phyloP scores from a whole-genome alignment of 1,140 invertebrate genomes.

The Zelostemma sp. region DNA sequence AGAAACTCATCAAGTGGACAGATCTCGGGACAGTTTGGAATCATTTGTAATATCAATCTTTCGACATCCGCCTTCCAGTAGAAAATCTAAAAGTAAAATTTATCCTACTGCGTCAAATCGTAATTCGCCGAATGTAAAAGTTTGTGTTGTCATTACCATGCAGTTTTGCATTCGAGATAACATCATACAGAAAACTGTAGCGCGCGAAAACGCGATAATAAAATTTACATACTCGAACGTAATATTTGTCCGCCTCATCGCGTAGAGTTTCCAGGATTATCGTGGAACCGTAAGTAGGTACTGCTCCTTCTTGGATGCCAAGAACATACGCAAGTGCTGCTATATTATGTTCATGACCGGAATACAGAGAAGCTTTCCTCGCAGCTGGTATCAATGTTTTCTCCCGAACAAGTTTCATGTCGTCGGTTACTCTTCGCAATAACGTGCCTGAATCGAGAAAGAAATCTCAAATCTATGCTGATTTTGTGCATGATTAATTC shows the following conservation, averaged over 20 bases:
- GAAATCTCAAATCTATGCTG: no score
- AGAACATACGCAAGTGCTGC: slow-evolving; percentile 51
- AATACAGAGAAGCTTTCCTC: slow-evolving; percentile 60
- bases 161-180: no score
- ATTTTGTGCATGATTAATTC: no score
- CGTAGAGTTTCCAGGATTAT: slow-evolving; percentile 59
- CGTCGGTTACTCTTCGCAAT: slow-evolving; percentile 56
- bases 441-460: slow-evolving; percentile 49
- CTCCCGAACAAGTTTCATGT: slow-evolving; percentile 48
- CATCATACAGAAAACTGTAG: no score
- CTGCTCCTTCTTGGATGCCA: slow-evolving; percentile 54
- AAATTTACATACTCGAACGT: slow-evolving; percentile 50
- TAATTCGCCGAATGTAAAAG: neutral
- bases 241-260: slow-evolving; percentile 53
- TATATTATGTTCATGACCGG: slow-evolving; percentile 60
- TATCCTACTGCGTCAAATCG: slow-evolving; percentile 3
- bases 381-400: slow-evolving; percentile 43
- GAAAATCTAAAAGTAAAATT: slow-evolving; percentile 45
- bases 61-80: slow-evolving; percentile 59
- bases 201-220: no score
- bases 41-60: slow-evolving; percentile 47
- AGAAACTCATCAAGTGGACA: slow-evolving; percentile 61
- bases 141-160: neutral
- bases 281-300: slow-evolving; percentile 61
- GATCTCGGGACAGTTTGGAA: slow-evolving; percentile 56